Conservation (phyloP, 2,113 vertebrate species). For the Addax nasomaculatus region DNA sequence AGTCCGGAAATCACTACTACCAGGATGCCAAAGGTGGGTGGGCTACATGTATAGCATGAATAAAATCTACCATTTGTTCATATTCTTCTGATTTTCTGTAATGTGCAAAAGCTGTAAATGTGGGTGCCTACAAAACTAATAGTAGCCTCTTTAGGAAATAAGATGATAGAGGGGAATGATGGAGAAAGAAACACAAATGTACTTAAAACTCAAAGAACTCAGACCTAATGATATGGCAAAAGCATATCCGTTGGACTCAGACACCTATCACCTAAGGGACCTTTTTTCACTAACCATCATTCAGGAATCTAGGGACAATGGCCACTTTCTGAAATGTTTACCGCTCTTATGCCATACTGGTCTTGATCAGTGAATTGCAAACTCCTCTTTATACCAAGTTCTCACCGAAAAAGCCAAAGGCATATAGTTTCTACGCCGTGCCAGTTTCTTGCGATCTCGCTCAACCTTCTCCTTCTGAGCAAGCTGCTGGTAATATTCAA, state of each 20-base stretch:
- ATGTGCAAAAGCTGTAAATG: neutral
- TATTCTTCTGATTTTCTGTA: neutral
- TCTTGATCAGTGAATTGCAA: neutral
- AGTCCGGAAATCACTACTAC: neutral
- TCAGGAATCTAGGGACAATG: neutral
- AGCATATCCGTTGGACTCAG: neutral
- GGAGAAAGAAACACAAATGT: neutral
- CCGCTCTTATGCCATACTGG: neutral
- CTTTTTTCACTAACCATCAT: neutral
- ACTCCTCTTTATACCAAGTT: slow-evolving; percentile 3
- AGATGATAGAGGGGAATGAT: neutral
- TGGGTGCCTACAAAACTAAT: neutral
- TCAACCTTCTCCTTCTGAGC: slow-evolving; percentile 98
- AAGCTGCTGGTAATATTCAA: slow-evolving; percentile 98
- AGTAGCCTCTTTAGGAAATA: neutral
- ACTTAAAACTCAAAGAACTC: neutral
- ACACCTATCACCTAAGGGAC: neutral
- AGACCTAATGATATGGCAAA: neutral
- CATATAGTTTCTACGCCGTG: slow-evolving; percentile 93
- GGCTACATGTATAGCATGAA: neutral
- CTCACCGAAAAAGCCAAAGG: slow-evolving; percentile 97
- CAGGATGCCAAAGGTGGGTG: neutral
- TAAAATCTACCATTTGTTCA: neutral
- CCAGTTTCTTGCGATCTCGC: slow-evolving; percentile 95
- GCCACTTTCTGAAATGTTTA: neutral